These are phyloP conservation scores for Microtus oregoni DNA, from an alignment of 2,113 vertebrate species.

Conservation along the genomic window DNA sequence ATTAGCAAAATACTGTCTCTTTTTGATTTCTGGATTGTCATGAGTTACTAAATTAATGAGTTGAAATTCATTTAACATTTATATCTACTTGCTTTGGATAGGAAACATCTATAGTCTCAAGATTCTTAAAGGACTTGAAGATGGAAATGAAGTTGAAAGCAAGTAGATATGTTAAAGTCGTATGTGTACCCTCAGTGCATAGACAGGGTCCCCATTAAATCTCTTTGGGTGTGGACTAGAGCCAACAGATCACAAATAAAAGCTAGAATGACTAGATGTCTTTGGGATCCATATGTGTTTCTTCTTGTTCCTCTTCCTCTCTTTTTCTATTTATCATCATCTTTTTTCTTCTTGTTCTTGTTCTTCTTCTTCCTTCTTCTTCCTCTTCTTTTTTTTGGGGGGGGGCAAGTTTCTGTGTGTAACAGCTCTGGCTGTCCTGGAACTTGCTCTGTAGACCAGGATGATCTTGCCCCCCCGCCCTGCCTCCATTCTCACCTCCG, in stretches of 20 bases:
- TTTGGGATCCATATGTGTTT: background rate
- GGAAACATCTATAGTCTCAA: background rate
- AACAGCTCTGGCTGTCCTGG: background rate
- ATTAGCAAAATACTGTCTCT: background rate
- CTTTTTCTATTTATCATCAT: too few species aligned
- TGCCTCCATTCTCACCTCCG: too few species aligned
- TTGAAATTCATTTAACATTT: conserved; percentile 7
- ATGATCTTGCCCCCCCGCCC: background rate
- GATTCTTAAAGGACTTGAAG: background rate
- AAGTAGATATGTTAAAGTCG: background rate
- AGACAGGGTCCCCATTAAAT: background rate
- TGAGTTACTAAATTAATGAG: background rate
- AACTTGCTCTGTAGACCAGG: background rate
- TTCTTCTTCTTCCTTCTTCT: too few species aligned
- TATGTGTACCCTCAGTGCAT: background rate
- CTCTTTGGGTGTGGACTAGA: background rate
- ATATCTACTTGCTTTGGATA: background rate
- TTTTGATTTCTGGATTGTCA: conserved; percentile 17
- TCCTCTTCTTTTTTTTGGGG: background rate
- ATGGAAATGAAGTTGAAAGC: conserved; percentile 25
- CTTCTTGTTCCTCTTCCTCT: background rate
- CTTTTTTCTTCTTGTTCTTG: too few species aligned
- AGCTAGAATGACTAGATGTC: background rate
- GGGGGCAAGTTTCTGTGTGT: background rate
- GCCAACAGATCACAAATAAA: background rate